Evolutionary conservation across 1,140 invertebrate genomes (phyloP).

Genomic region (Galleria mellonella): DNA sequence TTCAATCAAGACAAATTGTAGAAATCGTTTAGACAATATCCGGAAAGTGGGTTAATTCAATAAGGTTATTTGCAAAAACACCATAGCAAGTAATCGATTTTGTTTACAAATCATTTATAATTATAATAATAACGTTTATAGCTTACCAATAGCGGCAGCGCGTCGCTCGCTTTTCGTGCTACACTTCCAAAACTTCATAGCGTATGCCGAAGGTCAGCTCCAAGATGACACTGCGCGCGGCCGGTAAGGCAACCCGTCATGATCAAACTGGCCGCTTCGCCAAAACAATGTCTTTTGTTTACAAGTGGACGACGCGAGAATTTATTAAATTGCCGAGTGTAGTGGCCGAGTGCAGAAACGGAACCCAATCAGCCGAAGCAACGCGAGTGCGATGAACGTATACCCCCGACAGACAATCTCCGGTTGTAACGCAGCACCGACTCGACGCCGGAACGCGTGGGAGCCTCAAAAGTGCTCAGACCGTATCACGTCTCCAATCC

Average conservation of each 20-base stretch:
- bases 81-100: too few relatives aligned
- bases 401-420: constrained; percentile 44
- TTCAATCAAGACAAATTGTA: constrained; percentile 24
- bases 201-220: constrained; percentile 24
- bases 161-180: constrained; percentile 31
- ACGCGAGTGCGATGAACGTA: constrained; percentile 42
- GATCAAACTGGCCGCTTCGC: constrained; percentile 53
- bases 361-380: constrained; percentile 19
- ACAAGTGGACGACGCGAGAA: constrained; percentile 55
- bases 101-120: neutral
- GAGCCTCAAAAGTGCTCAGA: constrained; percentile 37
- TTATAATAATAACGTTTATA: neutral
- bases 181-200: constrained; percentile 67
- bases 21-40: constrained; percentile 12
- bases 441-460: constrained; percentile 29
- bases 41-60: constrained; percentile 24
- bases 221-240: constrained; percentile 41
- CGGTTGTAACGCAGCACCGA: constrained; percentile 17
- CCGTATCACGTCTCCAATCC: constrained; percentile 8
- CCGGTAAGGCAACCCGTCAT: constrained; percentile 48
- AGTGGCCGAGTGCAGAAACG: constrained; percentile 20
- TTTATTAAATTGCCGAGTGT: constrained; percentile 54
- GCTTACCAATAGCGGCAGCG: constrained; percentile 29
- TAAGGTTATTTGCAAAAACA: constrained; percentile 1
- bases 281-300: constrained; percentile 72